phyloP scores from a whole-genome alignment of 2,797 vertebrate species.

The Epinephelus awoara region DNA sequence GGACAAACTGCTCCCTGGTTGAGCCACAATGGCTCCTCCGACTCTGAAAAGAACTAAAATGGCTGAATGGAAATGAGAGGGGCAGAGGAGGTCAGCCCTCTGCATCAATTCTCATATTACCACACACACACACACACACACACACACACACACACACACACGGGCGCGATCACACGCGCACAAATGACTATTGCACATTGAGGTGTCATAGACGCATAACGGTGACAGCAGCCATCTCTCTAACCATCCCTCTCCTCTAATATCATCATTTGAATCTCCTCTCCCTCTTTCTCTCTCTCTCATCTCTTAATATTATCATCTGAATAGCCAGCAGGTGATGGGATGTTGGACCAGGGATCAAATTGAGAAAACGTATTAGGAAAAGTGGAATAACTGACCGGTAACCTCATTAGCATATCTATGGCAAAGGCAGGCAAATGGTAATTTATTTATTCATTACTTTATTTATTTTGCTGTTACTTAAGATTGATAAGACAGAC shows the following conservation, averaged over 20 bases:
- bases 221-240: conserved; percentile 80
- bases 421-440: conserved; percentile 47
- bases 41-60: conserved; percentile 86
- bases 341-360: conserved; percentile 74
- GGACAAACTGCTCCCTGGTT: conserved; percentile 92
- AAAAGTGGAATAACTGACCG: conserved; percentile 76
- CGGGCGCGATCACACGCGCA: conserved; percentile 36
- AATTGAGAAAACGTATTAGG: conserved; percentile 83
- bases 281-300: conserved; percentile 51
- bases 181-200: conserved; percentile 89
- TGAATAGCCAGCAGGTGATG: conserved; percentile 83
- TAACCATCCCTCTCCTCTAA: conserved; percentile 80
- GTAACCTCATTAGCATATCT: conserved; percentile 74
- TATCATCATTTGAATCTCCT: conserved; percentile 83
- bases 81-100: conserved; percentile 82
- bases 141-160: conserved; percentile 59
- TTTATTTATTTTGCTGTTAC: conserved; percentile 44
- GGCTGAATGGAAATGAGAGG: conserved; percentile 87
- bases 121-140: conserved; percentile 63
- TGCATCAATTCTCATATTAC: conserved; percentile 92
- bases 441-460: conserved; percentile 63
- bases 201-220: conserved; percentile 84
- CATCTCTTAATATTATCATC: conserved; percentile 79
- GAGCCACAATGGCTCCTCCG: conserved; percentile 88
- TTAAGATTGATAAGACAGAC: conserved; percentile 54